A percentile compares a stretch with the other conserved stretches of the same genome.
Evolutionary conservation across 2,888 invertebrate genomes (phyloP).

Genomic region (Spatulosminthurus flaviceps): DNA sequence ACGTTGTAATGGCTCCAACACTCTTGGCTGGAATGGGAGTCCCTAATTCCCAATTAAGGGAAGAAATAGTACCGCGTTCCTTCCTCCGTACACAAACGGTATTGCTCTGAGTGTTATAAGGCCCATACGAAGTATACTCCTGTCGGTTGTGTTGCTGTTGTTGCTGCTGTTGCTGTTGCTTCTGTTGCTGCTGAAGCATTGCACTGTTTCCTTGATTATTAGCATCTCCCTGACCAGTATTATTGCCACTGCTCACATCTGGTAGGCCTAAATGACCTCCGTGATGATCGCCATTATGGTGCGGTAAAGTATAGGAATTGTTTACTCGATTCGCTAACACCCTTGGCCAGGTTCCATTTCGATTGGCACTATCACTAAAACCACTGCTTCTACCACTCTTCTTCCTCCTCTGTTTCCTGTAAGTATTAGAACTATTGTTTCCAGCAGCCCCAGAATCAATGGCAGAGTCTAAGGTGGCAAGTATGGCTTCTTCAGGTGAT

Average conservation of each 20-base stretch:
- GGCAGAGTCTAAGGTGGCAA: slow-evolving; percentile 62
- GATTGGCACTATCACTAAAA: slow-evolving; percentile 47
- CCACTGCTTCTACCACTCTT: slow-evolving; percentile 48
- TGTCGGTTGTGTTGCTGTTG: slow-evolving; percentile 37
- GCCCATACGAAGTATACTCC: slow-evolving; percentile 52
- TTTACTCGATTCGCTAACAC: slow-evolving; percentile 59
- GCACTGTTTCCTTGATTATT: not conserved
- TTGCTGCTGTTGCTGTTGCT: not conserved
- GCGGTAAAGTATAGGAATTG: slow-evolving; percentile 62
- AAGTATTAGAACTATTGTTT: slow-evolving; percentile 41
- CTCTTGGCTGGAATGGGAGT: slow-evolving; percentile 59
- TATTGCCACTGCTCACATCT: not conserved
- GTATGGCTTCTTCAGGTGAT: slow-evolving; percentile 61
- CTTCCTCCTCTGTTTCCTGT: slow-evolving; percentile 60
- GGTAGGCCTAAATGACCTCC: not conserved
- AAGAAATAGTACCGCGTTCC: slow-evolving; percentile 58
- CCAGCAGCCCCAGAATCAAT: slow-evolving; percentile 59
- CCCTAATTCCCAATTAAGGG: slow-evolving; percentile 57
- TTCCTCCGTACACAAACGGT: slow-evolving; percentile 60
- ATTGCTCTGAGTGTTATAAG: slow-evolving; percentile 51
- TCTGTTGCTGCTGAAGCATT: not conserved
- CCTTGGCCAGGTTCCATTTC: slow-evolving; percentile 63
- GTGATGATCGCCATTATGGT: slow-evolving; percentile 40
- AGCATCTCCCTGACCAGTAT: not conserved
- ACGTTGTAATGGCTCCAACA: slow-evolving; percentile 58